Conservation (phyloP, 2,113 vertebrate genomes). For the Chionis minor region DNA sequence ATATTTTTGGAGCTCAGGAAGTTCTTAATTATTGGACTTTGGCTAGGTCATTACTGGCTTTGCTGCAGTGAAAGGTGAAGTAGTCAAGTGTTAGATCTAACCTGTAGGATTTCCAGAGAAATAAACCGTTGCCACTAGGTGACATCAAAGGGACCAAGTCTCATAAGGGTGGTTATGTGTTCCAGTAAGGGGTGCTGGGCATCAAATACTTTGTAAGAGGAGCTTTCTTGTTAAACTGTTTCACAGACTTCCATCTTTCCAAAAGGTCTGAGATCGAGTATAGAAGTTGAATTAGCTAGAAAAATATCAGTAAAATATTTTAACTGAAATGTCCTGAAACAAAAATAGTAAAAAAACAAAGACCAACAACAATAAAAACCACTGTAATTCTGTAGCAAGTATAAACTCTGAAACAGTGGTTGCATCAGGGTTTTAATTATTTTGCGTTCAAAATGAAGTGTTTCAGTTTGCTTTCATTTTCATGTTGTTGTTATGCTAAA, state of each 20-base stretch:
- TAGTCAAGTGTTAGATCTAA: neutral
- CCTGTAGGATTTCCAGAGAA: neutral
- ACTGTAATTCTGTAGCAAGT: neutral
- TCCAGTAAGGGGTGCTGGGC: neutral
- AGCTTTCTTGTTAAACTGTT: neutral
- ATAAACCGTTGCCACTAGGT: neutral
- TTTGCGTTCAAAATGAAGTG: neutral
- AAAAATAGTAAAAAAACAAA: neutral
- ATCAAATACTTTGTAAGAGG: neutral
- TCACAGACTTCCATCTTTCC: neutral
- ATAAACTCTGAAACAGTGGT: neutral
- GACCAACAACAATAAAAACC: accelerated
- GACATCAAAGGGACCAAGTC: neutral
- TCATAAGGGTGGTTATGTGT: neutral
- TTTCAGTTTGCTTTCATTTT: neutral
- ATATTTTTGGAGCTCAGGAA: neutral
- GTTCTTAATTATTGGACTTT: neutral
- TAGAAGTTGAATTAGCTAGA: neutral
- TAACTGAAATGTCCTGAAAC: neutral
- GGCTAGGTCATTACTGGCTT: neutral
- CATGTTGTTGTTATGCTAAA: neutral
- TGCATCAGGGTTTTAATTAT: neutral
- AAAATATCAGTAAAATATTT: neutral
- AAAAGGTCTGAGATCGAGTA: neutral
- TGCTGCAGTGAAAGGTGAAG: neutral